Percentiles rank a stretch among this genome's conserved stretches.
Evolutionary conservation across 2,113 vertebrate genomes (phyloP).

Genomic region (Petroica traversi): DNA sequence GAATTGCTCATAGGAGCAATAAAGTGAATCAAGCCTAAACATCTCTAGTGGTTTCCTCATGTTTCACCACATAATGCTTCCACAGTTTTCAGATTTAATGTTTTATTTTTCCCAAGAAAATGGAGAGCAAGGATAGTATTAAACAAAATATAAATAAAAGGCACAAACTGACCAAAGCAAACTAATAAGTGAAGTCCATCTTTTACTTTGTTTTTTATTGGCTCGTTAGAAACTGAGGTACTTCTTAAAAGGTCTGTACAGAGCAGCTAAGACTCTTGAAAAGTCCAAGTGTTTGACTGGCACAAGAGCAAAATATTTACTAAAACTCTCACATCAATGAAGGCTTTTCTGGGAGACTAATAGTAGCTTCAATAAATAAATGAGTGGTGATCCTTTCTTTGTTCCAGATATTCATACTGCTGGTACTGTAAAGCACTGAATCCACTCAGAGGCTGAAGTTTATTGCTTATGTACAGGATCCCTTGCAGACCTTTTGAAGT

Average conservation of each 20-base stretch:
- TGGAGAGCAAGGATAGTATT: not conserved
- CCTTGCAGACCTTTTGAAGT: not conserved
- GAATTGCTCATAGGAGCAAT: not conserved
- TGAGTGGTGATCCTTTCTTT: not conserved
- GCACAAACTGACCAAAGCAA: not conserved
- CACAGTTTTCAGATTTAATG: not conserved
- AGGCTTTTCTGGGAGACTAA: not conserved
- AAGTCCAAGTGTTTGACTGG: not conserved
- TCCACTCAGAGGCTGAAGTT: not conserved
- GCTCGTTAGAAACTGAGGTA: not conserved
- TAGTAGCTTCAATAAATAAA: not conserved
- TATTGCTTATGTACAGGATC: accelerated
- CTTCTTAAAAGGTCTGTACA: not conserved
- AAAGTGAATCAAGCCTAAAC: not conserved
- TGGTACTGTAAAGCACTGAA: not conserved
- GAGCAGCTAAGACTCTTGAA: not conserved
- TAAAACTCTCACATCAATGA: accelerated
- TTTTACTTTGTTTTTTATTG: not conserved
- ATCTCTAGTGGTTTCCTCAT: accelerated
- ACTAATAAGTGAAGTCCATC: not conserved
- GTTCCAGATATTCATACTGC: not conserved
- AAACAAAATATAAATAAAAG: not conserved
- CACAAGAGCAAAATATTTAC: not conserved
- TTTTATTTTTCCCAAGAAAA: not conserved
- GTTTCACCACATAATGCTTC: not conserved